phyloP scores from a whole-genome alignment of 2,113 vertebrate genomes.

The Microcebus tavaratra region DNA sequence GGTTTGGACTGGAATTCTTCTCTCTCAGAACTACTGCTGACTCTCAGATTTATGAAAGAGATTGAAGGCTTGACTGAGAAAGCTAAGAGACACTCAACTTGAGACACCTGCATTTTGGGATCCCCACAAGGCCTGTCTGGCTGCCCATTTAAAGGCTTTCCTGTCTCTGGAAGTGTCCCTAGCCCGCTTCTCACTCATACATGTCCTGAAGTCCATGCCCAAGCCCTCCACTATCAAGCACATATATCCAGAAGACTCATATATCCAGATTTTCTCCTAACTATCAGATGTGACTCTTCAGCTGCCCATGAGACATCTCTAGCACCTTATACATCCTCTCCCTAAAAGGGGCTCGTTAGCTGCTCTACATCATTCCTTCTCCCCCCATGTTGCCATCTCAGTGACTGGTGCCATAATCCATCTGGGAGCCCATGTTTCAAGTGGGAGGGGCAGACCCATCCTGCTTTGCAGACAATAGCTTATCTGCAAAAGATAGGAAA shows the following conservation, averaged over 20 bases:
- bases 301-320: rapidly evolving
- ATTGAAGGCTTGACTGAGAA: background rate
- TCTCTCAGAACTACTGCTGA: background rate
- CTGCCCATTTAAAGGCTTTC: background rate
- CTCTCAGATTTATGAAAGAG: background rate
- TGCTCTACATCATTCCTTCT: background rate
- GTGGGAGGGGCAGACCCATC: background rate
- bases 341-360: background rate
- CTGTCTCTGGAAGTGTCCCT: background rate
- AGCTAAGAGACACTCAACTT: background rate
- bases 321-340: background rate
- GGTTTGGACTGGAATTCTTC: background rate
- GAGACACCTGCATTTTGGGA: background rate
- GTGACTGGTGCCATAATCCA: background rate
- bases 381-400: too few species aligned
- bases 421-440: background rate
- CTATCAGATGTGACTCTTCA: background rate
- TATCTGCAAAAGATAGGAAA: background rate
- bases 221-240: background rate
- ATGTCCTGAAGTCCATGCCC: background rate
- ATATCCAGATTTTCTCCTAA: background rate
- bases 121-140: too few species aligned
- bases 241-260: rapidly evolving
- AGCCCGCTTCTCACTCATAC: background rate
- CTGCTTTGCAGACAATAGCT: background rate